Conservation (phyloP, 2,797 vertebrate genomes). For the Nothura maculosa region DNA sequence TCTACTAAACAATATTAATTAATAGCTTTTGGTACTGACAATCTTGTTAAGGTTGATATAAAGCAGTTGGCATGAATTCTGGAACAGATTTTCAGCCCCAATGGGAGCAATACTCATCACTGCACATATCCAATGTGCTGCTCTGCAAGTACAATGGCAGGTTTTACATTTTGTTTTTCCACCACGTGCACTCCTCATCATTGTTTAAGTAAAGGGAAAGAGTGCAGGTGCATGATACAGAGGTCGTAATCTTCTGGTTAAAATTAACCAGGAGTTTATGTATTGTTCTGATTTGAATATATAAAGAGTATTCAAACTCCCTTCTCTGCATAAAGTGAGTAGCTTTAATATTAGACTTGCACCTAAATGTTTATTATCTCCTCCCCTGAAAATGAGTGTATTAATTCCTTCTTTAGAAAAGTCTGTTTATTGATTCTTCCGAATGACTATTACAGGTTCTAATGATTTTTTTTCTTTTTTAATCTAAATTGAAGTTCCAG, state of each 20-base stretch:
- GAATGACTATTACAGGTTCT: background rate
- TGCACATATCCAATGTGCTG: background rate
- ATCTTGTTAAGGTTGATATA: conserved; percentile 27
- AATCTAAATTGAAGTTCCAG: background rate
- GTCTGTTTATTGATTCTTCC: conserved; percentile 13
- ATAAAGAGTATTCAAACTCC: background rate
- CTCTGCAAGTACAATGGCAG: background rate
- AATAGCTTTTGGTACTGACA: conserved; percentile 31
- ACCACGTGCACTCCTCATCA: background rate
- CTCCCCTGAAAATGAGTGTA: background rate
- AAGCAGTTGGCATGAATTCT: conserved; percentile 38
- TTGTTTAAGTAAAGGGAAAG: background rate
- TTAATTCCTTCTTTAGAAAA: conserved; percentile 25
- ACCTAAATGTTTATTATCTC: conserved; percentile 29
- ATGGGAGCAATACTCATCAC: conserved; percentile 2
- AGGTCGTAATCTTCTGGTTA: background rate
- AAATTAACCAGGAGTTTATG: background rate
- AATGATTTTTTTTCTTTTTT: conserved; percentile 4
- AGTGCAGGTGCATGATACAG: background rate
- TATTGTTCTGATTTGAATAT: background rate
- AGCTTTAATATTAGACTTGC: background rate
- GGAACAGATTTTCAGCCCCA: conserved; percentile 57
- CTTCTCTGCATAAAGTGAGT: background rate
- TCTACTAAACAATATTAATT: conserved; percentile 24
- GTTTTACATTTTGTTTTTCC: background rate